These are phyloP conservation scores for Camelus dromedarius DNA, from an alignment of 2,113 vertebrate species.

Conservation along the genomic window DNA sequence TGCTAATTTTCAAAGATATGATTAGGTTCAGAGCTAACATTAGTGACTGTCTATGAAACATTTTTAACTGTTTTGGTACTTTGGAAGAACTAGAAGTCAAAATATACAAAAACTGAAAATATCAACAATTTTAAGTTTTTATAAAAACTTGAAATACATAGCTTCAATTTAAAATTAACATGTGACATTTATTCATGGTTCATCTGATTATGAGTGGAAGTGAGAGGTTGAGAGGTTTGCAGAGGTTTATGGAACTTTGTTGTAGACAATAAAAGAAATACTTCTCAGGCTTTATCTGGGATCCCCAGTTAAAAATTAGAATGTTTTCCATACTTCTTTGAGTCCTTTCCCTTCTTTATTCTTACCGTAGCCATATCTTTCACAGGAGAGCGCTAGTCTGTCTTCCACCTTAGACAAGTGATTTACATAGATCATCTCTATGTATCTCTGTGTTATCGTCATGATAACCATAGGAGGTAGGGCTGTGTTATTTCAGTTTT, in stretches of 20 bases:
- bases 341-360: background rate
- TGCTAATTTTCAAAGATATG: background rate
- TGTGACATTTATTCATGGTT: background rate
- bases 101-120: background rate
- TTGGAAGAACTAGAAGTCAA: background rate
- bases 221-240: background rate
- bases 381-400: background rate
- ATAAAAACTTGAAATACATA: background rate
- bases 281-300: background rate
- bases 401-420: background rate
- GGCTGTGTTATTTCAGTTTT: background rate
- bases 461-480: background rate
- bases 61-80: background rate
- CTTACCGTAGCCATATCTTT: background rate
- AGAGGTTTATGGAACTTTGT: background rate
- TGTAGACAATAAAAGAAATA: background rate
- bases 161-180: background rate
- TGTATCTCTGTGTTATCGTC: background rate
- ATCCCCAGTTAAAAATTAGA: background rate
- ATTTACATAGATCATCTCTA: background rate
- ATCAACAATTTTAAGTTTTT: background rate
- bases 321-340: background rate
- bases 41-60: conserved; percentile 10
- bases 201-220: background rate
- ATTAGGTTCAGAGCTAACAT: background rate